phyloP scores from a whole-genome alignment of 2,113 vertebrate genomes.

The Patagioenas fasciata region DNA sequence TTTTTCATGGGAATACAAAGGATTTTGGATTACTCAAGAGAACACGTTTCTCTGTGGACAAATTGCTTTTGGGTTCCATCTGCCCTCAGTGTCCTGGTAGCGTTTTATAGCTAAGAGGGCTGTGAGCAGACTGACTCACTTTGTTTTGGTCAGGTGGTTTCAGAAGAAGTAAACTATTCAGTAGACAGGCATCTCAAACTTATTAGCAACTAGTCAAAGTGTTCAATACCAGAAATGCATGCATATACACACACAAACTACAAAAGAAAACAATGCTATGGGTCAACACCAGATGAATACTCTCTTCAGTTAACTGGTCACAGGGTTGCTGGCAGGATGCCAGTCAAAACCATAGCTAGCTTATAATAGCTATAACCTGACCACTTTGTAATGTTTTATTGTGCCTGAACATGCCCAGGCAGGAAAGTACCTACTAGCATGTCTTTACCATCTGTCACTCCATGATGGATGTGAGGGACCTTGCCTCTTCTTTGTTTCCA shows the following conservation, averaged over 20 bases:
- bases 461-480: neutral
- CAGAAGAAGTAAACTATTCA: neutral
- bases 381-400: neutral
- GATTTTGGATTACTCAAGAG: neutral
- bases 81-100: neutral
- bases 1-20: neutral
- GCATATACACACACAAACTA: neutral
- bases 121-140: neutral
- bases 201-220: neutral
- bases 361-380: neutral
- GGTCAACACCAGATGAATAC: slow-evolving; percentile 21
- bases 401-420: slow-evolving; percentile 31
- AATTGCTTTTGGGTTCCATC: neutral
- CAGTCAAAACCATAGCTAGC: neutral
- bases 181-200: neutral
- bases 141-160: neutral
- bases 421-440: neutral
- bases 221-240: neutral
- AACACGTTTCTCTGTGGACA: neutral
- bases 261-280: neutral
- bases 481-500: neutral
- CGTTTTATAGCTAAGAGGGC: neutral
- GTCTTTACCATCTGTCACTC: neutral
- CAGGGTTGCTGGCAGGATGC: neutral
- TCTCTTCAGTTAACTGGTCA: neutral